Conservation (phyloP, 1,140 invertebrate genomes). For the Tetraneura akinire region DNA sequence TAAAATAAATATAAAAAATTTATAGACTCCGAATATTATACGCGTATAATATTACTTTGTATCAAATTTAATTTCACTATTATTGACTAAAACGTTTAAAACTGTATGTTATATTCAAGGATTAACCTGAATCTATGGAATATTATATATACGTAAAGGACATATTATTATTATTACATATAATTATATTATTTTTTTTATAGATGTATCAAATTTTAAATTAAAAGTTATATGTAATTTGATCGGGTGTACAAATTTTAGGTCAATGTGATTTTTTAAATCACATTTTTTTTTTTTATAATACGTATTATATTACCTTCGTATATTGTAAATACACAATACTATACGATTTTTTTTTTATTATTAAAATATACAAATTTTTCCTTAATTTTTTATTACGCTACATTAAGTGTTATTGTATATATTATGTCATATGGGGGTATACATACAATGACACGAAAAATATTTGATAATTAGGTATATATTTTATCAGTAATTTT, state of each 20-base stretch:
- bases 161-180: no score
- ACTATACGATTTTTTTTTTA: no score
- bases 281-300: neutral
- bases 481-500: no score
- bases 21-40: neutral
- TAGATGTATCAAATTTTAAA: conserved; percentile 1
- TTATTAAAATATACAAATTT: no score
- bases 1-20: neutral
- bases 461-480: no score
- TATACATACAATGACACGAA: no score
- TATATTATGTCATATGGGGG: no score
- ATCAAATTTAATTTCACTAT: neutral
- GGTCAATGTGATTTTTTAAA: conserved; percentile 16
- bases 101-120: conserved; percentile 22
- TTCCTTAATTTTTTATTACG: no score
- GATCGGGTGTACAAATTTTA: neutral
- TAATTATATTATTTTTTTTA: conserved; percentile 4
- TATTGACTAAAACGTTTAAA: neutral
- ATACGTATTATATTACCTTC: conserved; percentile 25
- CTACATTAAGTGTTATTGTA: no score
- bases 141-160: neutral
- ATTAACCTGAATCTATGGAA: neutral
- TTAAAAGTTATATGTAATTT: neutral
- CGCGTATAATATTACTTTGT: neutral
- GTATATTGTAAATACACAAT: no score